Evolutionary conservation across 2,797 vertebrate genomes (phyloP).

Genomic region (Cirrhinus molitorella): DNA sequence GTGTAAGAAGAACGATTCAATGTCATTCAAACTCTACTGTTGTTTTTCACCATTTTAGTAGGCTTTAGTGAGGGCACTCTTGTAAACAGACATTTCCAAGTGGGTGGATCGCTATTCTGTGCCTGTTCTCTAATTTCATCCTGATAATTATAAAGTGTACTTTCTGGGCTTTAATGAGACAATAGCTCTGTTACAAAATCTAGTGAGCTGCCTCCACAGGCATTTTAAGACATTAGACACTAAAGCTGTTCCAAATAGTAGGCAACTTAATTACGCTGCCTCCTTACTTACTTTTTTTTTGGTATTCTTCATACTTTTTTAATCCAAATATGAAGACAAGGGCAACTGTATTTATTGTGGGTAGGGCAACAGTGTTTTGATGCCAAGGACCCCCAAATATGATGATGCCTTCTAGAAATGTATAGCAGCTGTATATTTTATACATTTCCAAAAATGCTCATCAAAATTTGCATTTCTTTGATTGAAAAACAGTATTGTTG

Average conservation of each 20-base stretch:
- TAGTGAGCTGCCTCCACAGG: neutral
- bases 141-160: slow-evolving; percentile 17
- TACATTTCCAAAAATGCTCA: no score
- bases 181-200: neutral
- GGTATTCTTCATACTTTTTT: neutral
- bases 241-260: slow-evolving; percentile 9
- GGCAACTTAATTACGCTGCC: neutral
- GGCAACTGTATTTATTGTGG: neutral
- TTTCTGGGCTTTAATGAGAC: neutral
- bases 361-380: neutral
- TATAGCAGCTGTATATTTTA: neutral
- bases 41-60: slow-evolving; percentile 14
- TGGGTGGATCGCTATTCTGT: slow-evolving; percentile 22
- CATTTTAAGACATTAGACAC: neutral
- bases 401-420: neutral
- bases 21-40: slow-evolving; percentile 24
- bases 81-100: neutral
- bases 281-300: neutral
- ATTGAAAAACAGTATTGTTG: no score
- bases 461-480: no score
- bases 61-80: neutral
- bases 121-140: slow-evolving; percentile 1
- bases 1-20: neutral
- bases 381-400: neutral
- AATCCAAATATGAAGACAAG: neutral